Evolutionary conservation across 35 echinoderm and acorn worm species (phyloP).

Genomic region (Amphiura filiformis): DNA sequence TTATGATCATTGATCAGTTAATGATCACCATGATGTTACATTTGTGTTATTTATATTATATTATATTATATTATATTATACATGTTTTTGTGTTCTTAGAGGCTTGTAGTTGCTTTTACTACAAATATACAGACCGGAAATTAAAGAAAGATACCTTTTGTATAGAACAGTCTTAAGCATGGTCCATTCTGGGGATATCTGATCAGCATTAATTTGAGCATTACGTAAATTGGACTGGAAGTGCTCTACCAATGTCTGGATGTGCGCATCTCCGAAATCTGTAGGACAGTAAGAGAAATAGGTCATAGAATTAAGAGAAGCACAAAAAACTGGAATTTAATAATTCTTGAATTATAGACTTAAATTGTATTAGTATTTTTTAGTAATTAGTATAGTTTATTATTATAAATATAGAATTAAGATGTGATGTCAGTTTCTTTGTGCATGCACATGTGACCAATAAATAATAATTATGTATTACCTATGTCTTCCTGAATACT

Average conservation of each 20-base stretch:
- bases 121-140: too few species aligned
- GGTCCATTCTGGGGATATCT: neutral
- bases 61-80: neutral
- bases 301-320: neutral
- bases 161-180: neutral
- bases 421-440: neutral
- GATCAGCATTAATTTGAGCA: neutral
- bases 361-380: neutral
- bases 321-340: neutral
- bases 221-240: neutral
- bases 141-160: neutral
- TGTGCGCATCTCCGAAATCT: neutral
- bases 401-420: neutral
- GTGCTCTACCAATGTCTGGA: neutral
- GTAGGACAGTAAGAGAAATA: neutral
- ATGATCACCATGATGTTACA: neutral
- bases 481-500: neutral
- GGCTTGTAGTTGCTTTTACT: too few species aligned
- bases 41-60: neutral
- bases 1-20: too few species aligned
- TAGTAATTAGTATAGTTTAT: neutral
- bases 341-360: neutral
- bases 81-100: neutral
- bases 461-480: neutral
- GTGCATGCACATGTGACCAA: neutral